A percentile compares a stretch with the other conserved stretches of the same genome.
phyloP scores from a whole-genome alignment of 1,140 invertebrate species.

The Papilio polyxenes region DNA sequence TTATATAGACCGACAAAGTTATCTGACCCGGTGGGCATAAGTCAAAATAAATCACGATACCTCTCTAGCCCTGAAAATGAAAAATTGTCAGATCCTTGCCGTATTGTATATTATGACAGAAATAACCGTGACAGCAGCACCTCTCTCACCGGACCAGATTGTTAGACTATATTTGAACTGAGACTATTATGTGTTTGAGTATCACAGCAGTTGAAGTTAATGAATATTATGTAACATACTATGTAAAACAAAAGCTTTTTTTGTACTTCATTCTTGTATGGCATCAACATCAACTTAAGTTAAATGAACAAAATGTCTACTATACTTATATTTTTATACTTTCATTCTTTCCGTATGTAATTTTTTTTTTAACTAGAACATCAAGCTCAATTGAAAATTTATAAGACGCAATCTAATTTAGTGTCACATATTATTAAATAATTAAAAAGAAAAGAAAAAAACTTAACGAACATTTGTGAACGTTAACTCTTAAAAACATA shows the following conservation, averaged over 20 bases:
- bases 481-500: neutral
- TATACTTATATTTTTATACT: conserved; percentile 9
- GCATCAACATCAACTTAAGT: conserved; percentile 30
- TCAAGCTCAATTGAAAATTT: neutral
- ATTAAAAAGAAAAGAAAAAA: neutral
- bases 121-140: too few species aligned
- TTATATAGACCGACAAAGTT: too few species aligned
- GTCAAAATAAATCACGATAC: too few species aligned
- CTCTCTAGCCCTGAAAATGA: too few species aligned
- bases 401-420: neutral
- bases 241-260: conserved; percentile 53
- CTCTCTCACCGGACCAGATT: too few species aligned
- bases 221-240: conserved; percentile 54
- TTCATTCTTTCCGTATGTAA: conserved; percentile 5
- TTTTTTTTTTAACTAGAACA: neutral
- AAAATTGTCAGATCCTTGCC: too few species aligned
- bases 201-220: neutral
- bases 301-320: neutral
- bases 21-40: too few species aligned
- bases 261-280: conserved; percentile 50
- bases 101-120: too few species aligned
- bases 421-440: neutral
- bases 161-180: too few species aligned
- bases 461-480: neutral
- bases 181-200: too few species aligned